Base-by-base conservation (phyloP, 2,113 vertebrate genomes). In the Sprattus sprattus region DNA sequence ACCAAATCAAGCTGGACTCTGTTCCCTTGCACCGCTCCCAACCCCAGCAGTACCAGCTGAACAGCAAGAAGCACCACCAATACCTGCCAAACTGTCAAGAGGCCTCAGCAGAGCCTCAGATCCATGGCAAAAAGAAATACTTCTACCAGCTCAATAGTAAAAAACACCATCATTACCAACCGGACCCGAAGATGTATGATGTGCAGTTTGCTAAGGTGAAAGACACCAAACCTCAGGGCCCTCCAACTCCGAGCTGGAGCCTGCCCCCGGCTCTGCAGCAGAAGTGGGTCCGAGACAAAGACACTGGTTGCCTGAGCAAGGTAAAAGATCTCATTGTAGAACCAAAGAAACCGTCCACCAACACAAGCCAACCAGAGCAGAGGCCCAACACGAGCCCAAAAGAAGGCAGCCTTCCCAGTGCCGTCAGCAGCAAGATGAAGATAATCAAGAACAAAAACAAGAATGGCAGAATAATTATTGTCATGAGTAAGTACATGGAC, bases 401-500 rank as follows among this genome's bases (percentile, higher is more conserved):
- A 87, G 97, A 98, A 10, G 93, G 25, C 45, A 93, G 89, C 0
- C 86, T 93, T 25, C 93, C 95, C 13, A 97, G 95, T 0, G 94
- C 96, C 11, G 92, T 96, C 0, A 96, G 97, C 88, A 96, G 97
- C 87, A 99, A 99, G 93, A 99, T 99, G 98, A 99, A 99, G 93
- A 99, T 99, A 44, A 98, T 99, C 90, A 99, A 98, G 92, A 99
- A 99, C 91, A 99, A 99, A 89, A 99, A 99, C 94, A 99, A 99
- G 92, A 99, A 99, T 0, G 98, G 98, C 18, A 96, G 97, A 82
- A 99, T 99, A 1, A 98, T 99, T 81, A 99, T 99, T 4, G 98
- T 99, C 85, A 99, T 99, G 98, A 99, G 98, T 94, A 99, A 99
- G 89, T 99, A 99, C 89, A 99, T 99, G 98, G 98, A 99, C 91